Percentiles rank a stretch among this genome's conserved stretches.
Evolutionary conservation across 2,113 vertebrate species (phyloP).

Genomic region (cat (Felis catus)): F.catus_Fca126_mat1.0 CM031412.1:161415501-161416000

Average conservation of each 20-base stretch:
- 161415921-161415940: not conserved
- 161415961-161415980: not conserved
- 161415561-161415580: not conserved
- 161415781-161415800: not conserved
- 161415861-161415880: not conserved
- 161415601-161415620: not conserved
- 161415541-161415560: not conserved
- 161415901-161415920: not conserved
- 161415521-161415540: not conserved
- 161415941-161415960: not conserved
- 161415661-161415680: not conserved
- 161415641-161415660: not conserved
- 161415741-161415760: not conserved
- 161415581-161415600: not conserved
- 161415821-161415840: not conserved
- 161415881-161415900: not conserved
- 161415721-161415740: not conserved
- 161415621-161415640: not conserved
- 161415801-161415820: not conserved
- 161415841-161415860: not conserved
- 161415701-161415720: not conserved
- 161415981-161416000: not conserved
- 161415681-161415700: not conserved
- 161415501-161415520: not conserved
- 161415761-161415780: not conserved